phyloP scores from a whole-genome alignment of 1,140 invertebrate genomes.

The Drosophila chauvacae region DNA sequence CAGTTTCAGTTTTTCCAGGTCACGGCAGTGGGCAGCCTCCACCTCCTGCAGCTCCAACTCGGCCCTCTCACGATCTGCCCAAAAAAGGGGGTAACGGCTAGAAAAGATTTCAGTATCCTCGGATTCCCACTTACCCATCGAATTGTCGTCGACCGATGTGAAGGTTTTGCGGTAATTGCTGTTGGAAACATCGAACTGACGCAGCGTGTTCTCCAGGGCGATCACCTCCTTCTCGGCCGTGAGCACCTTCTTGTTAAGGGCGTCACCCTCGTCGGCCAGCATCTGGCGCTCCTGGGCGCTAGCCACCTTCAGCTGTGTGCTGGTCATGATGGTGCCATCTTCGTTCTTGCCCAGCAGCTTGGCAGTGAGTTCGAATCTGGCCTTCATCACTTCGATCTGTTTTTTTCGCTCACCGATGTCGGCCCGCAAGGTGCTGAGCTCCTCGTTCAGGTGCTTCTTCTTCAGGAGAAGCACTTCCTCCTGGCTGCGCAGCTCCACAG shows the following conservation, averaged over 20 bases:
- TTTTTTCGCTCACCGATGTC: constrained; percentile 85
- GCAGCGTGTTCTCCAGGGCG: constrained; percentile 89
- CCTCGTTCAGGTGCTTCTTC: constrained; percentile 86
- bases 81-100: background rate
- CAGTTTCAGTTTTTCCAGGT: constrained; percentile 59
- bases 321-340: constrained; percentile 86
- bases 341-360: constrained; percentile 85
- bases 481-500: constrained; percentile 86
- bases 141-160: constrained; percentile 39
- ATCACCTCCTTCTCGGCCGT: constrained; percentile 89
- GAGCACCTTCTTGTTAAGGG: constrained; percentile 87
- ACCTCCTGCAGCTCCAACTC: constrained; percentile 51
- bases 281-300: constrained; percentile 87
- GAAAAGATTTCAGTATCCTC: background rate
- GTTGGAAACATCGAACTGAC: constrained; percentile 88
- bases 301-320: constrained; percentile 88
- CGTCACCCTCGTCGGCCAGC: constrained; percentile 88
- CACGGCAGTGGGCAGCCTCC: constrained; percentile 53
- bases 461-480: constrained; percentile 86
- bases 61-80: constrained; percentile 51
- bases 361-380: constrained; percentile 77
- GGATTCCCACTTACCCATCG: constrained; percentile 43
- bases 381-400: constrained; percentile 86
- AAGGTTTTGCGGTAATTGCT: constrained; percentile 87
- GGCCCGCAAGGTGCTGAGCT: constrained; percentile 86